Percentiles rank a stretch among this genome's conserved stretches.
Conservation (phyloP, 2,113 vertebrate genomes). For the Phyllostomus discolor region DNA sequence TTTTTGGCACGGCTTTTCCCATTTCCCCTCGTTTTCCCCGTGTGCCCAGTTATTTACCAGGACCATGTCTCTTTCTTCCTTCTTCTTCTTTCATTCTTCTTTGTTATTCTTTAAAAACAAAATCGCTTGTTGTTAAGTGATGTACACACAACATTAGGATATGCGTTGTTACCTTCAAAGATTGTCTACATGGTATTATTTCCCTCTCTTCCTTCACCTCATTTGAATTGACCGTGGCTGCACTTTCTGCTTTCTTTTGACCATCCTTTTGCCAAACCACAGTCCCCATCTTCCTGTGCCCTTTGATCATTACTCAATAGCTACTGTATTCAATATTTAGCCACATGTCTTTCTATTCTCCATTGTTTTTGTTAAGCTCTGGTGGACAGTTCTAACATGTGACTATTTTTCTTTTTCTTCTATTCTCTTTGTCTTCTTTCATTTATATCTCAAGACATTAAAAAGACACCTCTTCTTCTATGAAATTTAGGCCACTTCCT, state of each 20-base stretch:
- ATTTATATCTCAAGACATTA: slow-evolving; percentile 27
- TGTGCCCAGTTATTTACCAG: slow-evolving; percentile 59
- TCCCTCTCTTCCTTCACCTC: slow-evolving; percentile 47
- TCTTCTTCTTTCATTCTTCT: slow-evolving; percentile 75
- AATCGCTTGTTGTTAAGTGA: slow-evolving; percentile 78
- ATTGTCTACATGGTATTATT: slow-evolving; percentile 40
- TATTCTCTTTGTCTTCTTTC: slow-evolving; percentile 43
- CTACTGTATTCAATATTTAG: background rate
- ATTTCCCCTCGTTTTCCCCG: background rate
- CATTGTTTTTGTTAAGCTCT: slow-evolving; percentile 8
- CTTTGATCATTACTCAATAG: slow-evolving; percentile 24
- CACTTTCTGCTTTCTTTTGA: slow-evolving; percentile 22
- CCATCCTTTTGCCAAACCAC: background rate
- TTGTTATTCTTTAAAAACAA: slow-evolving; percentile 53
- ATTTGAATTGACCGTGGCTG: slow-evolving; percentile 29
- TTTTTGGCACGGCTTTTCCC: slow-evolving; percentile 48
- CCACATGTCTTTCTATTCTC: background rate
- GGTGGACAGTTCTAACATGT: background rate
- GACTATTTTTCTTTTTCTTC: background rate
- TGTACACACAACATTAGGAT: slow-evolving; percentile 70
- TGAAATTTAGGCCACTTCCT: slow-evolving; percentile 3
- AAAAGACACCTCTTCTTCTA: background rate
- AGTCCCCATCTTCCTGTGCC: background rate
- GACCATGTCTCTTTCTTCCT: slow-evolving; percentile 64
- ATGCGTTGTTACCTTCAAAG: slow-evolving; percentile 68